These are phyloP conservation scores for Vipera ursinii DNA, from an alignment of 2,797 vertebrate genomes.

Conservation along the genomic window DNA sequence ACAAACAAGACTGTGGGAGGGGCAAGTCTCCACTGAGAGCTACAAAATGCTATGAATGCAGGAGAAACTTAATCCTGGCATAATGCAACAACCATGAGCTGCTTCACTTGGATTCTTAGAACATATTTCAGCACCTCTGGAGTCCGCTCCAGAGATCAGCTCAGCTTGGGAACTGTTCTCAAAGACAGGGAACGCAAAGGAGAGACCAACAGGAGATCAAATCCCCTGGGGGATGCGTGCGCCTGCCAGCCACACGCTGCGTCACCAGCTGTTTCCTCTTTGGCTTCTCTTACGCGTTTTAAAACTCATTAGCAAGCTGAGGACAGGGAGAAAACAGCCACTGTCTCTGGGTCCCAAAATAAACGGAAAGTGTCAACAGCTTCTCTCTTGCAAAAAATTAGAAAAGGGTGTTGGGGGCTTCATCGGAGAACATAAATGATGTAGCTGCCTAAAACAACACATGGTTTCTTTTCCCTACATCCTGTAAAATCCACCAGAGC, in stretches of 20 bases:
- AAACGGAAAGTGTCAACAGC: neutral
- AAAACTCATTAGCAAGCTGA: neutral
- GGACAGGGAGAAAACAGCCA: neutral
- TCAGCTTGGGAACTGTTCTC: neutral
- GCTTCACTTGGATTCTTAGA: neutral
- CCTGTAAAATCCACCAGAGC: neutral
- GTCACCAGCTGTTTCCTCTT: neutral
- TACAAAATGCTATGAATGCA: neutral
- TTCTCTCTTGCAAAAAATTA: neutral
- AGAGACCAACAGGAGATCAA: neutral
- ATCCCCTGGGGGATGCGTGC: neutral
- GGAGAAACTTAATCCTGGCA: neutral
- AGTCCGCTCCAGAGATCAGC: neutral
- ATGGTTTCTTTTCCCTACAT: neutral
- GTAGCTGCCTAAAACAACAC: neutral
- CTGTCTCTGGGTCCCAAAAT: neutral
- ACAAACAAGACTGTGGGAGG: neutral
- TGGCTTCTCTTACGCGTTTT: neutral
- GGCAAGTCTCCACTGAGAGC: neutral
- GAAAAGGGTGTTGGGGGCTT: neutral
- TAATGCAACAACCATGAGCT: accelerated
- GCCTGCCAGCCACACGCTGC: neutral
- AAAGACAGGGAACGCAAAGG: accelerated
- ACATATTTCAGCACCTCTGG: neutral
- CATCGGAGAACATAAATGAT: neutral